Evolutionary conservation across 1,140 invertebrate genomes (phyloP), one percentile per base, ranked within the genome.

Genomic region (Scaptomyza hsui): DNA sequence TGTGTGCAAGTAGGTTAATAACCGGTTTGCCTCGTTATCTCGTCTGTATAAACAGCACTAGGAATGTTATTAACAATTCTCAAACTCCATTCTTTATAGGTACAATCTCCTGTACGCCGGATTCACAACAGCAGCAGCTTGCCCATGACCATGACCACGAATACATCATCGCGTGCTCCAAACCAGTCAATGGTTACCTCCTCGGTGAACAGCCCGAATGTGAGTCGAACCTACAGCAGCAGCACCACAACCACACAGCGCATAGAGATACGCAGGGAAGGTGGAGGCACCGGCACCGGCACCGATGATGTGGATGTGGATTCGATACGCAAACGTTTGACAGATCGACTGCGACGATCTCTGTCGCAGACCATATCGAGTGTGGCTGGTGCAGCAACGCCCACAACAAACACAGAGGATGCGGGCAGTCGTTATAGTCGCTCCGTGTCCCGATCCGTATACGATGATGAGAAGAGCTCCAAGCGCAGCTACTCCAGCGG

Each of bases 401-500:
- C 78, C 12, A 79, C 60, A 10, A 75, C 90, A 6, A 72, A 70
- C 7, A 77, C 76, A 5, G 81, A 81, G 15, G 89, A 91, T 9
- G 56, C 39, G 0, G 79, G 72, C 39, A 90, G 80, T 67, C 89
- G 89, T 19, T 90, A 89, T 10, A 90, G 89, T 39, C 86, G 90
- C 9, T 91, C 90, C 2, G 72, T 86, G 0, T 90, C 89, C 4
- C 73, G 90, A 49, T 91, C 90, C 1, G 65, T 89, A 0, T 89
- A 85, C 32, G 90, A 90, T 16, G 90, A 90, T 19, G 85, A 81
- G 16, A 81, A 83, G 42, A 90, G 78, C 5, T 91, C 88, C 0
- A 89, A 86, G 51, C 70, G 64, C 6, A 92, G 92, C 62, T 92
- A 92, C 68, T 93, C 92, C 6, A 92, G 92, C 15, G 91, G 90